Evolutionary conservation across 2,113 vertebrate genomes (phyloP), one percentile per base, ranked within the genome.

Genomic region (Ciconia stormi): DNA sequence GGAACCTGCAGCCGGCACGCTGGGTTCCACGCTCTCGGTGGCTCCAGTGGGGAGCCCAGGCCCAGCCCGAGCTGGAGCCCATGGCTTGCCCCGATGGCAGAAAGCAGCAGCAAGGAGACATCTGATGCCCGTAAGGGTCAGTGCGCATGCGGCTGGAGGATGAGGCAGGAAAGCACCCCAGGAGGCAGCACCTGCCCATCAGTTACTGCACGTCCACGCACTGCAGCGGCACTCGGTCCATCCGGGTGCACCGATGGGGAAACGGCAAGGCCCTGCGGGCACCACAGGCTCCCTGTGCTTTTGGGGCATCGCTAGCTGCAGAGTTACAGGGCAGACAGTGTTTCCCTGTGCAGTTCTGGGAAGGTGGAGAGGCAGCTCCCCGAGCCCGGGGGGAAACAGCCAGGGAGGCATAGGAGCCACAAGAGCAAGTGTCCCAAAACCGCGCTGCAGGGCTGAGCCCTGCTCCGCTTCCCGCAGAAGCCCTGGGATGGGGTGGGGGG

Each of bases 201-300:
- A 36, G 38, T 30, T 30, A 36, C 38, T 13, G 58, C 38, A 16
- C 1, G 0, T 12, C 82, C 47, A 18, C 1, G 2, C 5, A 2
- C 47, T 53, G 15, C 47, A 36, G 58, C 26, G 8, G 83, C 42
- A 15, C 42, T 47, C 15, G 2, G 23, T 23, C 29, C 25, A 7
- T 16, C 61, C 72, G 30, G 42, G 36, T 20, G 42, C 50, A 20
- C 32, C 8, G 4, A 8, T 3, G 7, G 32, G 69, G 36, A 36
- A 50, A 59, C 4, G 13, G 36, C 32, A 40, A 55, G 27, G 7
- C 18, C 32, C 47, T 21, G 21, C 0, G 2, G 20, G 25, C 44
- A 36, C 38, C 20, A 7, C 32, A 21, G 30, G 14, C 12, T 44
- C 32, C 36, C 38, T 7, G 19, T 11, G 34, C 46, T 23, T 36